Percentiles rank a stretch among this genome's conserved stretches.
phyloP scores from a whole-genome alignment of 1,140 invertebrate species.

The Trachymyrmex cornetzi region DNA sequence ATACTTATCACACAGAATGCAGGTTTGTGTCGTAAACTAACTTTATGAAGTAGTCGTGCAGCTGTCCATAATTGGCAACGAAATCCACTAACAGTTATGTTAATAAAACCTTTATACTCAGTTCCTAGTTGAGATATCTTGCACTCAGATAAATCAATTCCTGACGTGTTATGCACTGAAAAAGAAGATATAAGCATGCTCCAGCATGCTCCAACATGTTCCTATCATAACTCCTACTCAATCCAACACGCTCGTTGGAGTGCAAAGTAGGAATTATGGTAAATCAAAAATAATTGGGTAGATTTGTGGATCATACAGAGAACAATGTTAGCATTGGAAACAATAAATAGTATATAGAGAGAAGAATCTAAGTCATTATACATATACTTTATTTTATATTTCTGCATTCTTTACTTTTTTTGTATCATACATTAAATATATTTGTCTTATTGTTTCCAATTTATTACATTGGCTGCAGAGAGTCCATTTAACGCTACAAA shows the following conservation, averaged over 20 bases:
- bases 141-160: conserved; percentile 83
- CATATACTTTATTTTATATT: not conserved
- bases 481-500: too few relatives aligned
- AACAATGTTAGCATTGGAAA: not conserved
- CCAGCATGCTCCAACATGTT: too few relatives aligned
- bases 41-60: conserved; percentile 81
- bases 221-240: too few relatives aligned
- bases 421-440: not conserved
- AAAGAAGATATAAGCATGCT: conserved; percentile 6
- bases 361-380: not conserved
- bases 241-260: too few relatives aligned
- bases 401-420: not conserved
- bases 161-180: conserved; percentile 68
- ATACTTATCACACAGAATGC: not conserved
- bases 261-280: too few relatives aligned
- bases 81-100: conserved; percentile 82
- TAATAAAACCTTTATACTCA: conserved; percentile 84
- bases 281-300: not conserved
- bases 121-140: conserved; percentile 86
- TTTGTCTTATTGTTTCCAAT: too few relatives aligned
- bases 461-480: not conserved
- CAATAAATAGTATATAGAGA: not conserved
- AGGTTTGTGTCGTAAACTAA: conserved; percentile 65
- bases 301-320: not conserved
- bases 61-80: conserved; percentile 86